Evolutionary conservation across 2,888 invertebrate genomes (phyloP).

Genomic region (Cepaea hortensis): DNA sequence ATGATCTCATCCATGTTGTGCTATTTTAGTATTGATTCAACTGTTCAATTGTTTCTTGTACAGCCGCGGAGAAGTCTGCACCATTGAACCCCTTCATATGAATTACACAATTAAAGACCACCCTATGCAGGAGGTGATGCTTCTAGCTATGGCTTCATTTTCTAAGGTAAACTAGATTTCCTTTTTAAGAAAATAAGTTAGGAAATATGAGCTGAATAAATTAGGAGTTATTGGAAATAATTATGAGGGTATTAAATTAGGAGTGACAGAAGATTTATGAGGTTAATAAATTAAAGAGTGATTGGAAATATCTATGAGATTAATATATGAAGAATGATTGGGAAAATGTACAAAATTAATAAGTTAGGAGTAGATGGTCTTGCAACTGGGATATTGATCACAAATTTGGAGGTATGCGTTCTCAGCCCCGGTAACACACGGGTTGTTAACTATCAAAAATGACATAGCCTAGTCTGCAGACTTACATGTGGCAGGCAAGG

Average conservation of each 20-base stretch:
- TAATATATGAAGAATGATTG: too few relatives aligned
- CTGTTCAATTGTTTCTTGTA: conserved; percentile 32
- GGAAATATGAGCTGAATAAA: not conserved
- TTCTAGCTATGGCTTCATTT: conserved; percentile 94
- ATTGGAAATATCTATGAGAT: too few relatives aligned
- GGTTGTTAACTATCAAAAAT: too few relatives aligned
- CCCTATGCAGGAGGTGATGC: conserved; percentile 84
- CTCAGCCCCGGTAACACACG: too few relatives aligned
- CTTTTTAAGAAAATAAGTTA: not conserved
- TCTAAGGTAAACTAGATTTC: conserved; percentile 82
- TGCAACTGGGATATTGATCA: too few relatives aligned
- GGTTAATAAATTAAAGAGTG: too few relatives aligned
- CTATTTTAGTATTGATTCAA: too few relatives aligned
- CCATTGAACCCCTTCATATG: conserved; percentile 83
- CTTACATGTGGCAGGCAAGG: too few relatives aligned
- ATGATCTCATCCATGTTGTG: not conserved
- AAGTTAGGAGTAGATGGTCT: too few relatives aligned
- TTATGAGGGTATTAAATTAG: not conserved
- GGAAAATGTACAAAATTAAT: too few relatives aligned
- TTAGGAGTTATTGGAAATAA: not conserved
- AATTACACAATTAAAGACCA: conserved; percentile 79
- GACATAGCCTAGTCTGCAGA: too few relatives aligned
- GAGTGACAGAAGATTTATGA: not conserved
- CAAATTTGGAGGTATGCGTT: too few relatives aligned
- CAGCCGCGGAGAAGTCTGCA: conserved; percentile 94